Percentiles rank a stretch among this genome's conserved stretches.
These are phyloP conservation scores for Tokudaia tokunoshimensis DNA, from an alignment of 2,797 vertebrate species.

Conservation along the genomic window DNA sequence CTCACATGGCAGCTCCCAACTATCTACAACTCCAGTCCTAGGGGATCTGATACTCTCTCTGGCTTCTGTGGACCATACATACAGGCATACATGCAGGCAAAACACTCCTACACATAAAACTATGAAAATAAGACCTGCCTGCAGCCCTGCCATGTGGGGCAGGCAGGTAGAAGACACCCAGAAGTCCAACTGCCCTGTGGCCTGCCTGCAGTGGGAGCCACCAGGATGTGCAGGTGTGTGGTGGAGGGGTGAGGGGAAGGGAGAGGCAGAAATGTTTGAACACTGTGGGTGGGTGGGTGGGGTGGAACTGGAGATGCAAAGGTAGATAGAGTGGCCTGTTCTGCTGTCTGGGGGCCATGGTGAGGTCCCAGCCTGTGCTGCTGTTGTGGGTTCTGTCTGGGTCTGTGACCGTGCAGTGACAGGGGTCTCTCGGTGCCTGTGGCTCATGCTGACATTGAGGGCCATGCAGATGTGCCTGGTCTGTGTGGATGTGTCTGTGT, in stretches of 20 bases:
- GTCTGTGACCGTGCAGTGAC: neutral
- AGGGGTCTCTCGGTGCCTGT: neutral
- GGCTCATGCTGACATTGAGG: neutral
- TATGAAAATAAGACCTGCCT: neutral
- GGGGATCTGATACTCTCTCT: neutral
- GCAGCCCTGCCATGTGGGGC: neutral
- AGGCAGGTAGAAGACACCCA: neutral
- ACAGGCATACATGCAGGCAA: neutral
- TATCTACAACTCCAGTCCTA: neutral
- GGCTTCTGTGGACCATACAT: neutral
- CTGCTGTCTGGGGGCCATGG: neutral
- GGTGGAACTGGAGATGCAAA: neutral
- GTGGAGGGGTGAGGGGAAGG: neutral
- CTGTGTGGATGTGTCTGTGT: neutral
- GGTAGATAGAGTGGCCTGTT: neutral
- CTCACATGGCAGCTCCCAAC: neutral
- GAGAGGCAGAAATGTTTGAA: neutral
- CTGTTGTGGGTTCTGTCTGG: neutral
- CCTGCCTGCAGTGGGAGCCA: neutral
- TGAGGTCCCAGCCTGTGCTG: neutral
- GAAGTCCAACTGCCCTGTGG: neutral
- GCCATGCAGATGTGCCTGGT: neutral
- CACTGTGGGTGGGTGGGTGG: neutral
- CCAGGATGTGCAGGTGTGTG: neutral
- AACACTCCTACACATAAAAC: neutral